phyloP scores from a whole-genome alignment of 2,113 vertebrate species.

The Tragelaphus buxtoni region DNA sequence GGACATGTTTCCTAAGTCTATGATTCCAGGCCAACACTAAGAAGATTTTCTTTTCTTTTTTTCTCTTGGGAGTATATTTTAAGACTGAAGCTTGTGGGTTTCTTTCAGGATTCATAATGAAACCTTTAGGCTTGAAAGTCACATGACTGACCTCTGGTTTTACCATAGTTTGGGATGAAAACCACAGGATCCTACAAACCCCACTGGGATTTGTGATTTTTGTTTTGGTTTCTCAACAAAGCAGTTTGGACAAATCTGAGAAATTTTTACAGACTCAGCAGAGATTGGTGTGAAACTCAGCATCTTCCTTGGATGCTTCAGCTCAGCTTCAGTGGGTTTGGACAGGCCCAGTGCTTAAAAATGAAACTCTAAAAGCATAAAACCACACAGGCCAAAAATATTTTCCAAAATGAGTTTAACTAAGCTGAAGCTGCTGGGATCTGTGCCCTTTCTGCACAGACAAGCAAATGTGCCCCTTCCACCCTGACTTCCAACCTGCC shows the following conservation, averaged over 20 bases:
- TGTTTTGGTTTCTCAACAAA: conserved; percentile 72
- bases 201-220: conserved; percentile 52
- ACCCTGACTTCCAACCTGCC: not conserved
- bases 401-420: conserved; percentile 66
- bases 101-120: conserved; percentile 69
- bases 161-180: conserved; percentile 55
- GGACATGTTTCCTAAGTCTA: conserved; percentile 59
- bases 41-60: conserved; percentile 29
- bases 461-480: conserved; percentile 29
- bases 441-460: conserved; percentile 36
- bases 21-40: conserved; percentile 59
- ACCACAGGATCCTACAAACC: conserved; percentile 55
- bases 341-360: conserved; percentile 65
- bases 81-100: conserved; percentile 65
- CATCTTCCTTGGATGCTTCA: conserved; percentile 54
- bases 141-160: conserved; percentile 53
- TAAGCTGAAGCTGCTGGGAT: conserved; percentile 50
- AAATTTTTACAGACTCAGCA: conserved; percentile 73
- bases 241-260: conserved; percentile 61
- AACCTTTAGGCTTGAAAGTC: conserved; percentile 66
- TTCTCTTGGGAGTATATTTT: conserved; percentile 72
- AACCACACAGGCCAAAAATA: conserved; percentile 71
- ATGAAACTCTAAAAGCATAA: conserved; percentile 69
- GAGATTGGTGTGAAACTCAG: conserved; percentile 59
- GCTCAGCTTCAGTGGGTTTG: conserved; percentile 65